Percentiles rank a stretch among this genome's conserved stretches.
Conservation (phyloP, 2,797 vertebrate species). For the Oophaga sylvatica region DNA sequence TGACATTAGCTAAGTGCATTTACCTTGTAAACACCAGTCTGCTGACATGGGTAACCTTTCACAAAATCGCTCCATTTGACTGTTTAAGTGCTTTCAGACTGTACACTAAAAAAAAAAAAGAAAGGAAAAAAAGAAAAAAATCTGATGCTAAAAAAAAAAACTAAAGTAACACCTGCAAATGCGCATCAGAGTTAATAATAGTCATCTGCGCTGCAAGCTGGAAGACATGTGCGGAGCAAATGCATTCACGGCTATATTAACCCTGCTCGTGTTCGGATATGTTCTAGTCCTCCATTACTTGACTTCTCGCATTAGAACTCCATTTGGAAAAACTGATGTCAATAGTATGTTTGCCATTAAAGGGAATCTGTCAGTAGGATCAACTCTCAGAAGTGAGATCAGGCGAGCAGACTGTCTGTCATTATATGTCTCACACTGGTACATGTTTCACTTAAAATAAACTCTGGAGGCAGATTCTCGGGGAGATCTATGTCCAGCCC, state of each 20-base stretch:
- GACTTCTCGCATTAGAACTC: not conserved
- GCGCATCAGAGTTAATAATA: constrained; percentile 34
- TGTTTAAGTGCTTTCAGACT: constrained; percentile 35
- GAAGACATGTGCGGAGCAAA: not conserved
- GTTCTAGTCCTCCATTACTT: not conserved
- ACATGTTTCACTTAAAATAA: no score
- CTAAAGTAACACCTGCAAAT: constrained; percentile 12
- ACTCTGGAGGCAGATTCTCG: no score
- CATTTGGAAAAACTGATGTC: no score
- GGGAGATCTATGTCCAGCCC: no score
- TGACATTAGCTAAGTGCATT: constrained; percentile 49
- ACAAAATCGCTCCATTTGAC: constrained; percentile 32
- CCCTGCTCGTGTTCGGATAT: not conserved
- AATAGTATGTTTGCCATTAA: no score
- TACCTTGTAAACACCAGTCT: constrained; percentile 32
- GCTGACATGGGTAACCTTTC: constrained; percentile 48
- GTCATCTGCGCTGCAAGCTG: constrained; percentile 13
- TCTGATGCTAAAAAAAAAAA: not conserved
- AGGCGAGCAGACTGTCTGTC: no score
- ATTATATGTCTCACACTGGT: no score
- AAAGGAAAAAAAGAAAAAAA: not conserved
- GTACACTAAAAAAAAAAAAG: not conserved
- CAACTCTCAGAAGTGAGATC: no score
- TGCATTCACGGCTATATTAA: not conserved
- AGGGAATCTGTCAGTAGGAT: no score